Evolutionary conservation across 1,140 invertebrate species (phyloP), one percentile per base, ranked within the genome.

Genomic region (Pomacea maculata): DNA sequence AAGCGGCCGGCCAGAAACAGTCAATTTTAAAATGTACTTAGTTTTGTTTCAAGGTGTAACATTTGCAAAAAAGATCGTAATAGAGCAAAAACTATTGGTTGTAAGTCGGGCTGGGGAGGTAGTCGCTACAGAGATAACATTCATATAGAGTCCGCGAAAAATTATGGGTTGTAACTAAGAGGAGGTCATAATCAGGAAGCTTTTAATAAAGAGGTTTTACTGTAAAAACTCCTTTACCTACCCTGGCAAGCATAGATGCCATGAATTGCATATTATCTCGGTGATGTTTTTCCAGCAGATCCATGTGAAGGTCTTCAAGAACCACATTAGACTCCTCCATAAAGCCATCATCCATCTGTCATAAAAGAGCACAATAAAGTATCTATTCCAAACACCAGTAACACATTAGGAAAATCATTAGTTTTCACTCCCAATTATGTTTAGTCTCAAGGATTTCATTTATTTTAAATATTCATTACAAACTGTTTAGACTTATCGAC

Each of bases 321-420:
- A 87, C 84, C 72, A 87, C 80, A 82, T 89, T 87, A 67, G 88
- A 86, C 73, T 90, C 90, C 17, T 91, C 90, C 86, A 91, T 88
- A 82, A 90, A 91, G 9, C 88, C 90, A 86, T 91, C 90, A 81
- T 91, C 90, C 83, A 89, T 86, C 90, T 91, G 80, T 15, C 81
- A 83, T 54, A 80, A 81, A 57, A 65, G 57, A 67, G 25, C 8
- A 80, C 71, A 45, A 68, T 14, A 11, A 80, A 17, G 14, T 64
- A 78, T 25, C 64, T 19, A 25, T 65, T 25, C 4, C 45, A 77
- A n/a, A 29, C 9, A 61, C n/a, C 17, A 61, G 54, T 29, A 77
- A 65, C 5, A 64, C n/a, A 29, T 57, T 21, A 55, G 11, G 19
- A 75, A 74, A 74, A 74, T 70, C 67, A 70, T 70, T 70, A 21